phyloP scores from a whole-genome alignment of 2,888 invertebrate genomes.

The Rhagonycha lutea region DNA sequence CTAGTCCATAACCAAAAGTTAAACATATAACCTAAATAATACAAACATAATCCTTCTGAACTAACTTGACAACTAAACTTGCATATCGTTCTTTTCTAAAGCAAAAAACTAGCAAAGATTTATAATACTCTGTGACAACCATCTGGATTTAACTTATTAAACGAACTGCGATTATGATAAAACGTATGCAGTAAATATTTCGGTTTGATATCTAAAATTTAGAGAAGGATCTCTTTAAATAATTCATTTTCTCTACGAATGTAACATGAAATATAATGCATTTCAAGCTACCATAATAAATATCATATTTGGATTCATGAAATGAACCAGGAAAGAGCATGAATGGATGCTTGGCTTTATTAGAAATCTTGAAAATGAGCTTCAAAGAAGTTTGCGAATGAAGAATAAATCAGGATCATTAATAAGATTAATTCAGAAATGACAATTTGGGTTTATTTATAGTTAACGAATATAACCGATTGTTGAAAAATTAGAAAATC shows the following conservation, averaged over 20 bases:
- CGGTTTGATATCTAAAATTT: too few relatives aligned
- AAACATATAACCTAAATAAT: too few relatives aligned
- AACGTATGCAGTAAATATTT: too few relatives aligned
- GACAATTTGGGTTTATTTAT: neutral
- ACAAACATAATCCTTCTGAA: too few relatives aligned
- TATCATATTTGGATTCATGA: neutral
- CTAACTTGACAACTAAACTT: too few relatives aligned
- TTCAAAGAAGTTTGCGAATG: neutral
- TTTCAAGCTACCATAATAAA: neutral
- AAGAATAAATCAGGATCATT: neutral
- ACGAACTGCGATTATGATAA: too few relatives aligned
- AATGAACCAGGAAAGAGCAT: neutral
- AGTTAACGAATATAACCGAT: neutral
- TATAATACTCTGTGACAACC: too few relatives aligned
- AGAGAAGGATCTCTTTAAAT: too few relatives aligned
- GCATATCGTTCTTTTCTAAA: too few relatives aligned
- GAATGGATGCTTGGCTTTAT: neutral
- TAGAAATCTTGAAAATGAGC: neutral
- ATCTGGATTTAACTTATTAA: too few relatives aligned
- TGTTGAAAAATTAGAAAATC: neutral
- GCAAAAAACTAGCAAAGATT: too few relatives aligned
- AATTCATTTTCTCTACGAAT: neutral
- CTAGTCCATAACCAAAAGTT: too few relatives aligned
- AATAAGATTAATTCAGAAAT: neutral
- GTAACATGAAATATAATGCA: neutral